Percentiles rank a stretch among this genome's conserved stretches.
Conservation (phyloP, 2,888 invertebrate species). For the Myopa testacea region DNA sequence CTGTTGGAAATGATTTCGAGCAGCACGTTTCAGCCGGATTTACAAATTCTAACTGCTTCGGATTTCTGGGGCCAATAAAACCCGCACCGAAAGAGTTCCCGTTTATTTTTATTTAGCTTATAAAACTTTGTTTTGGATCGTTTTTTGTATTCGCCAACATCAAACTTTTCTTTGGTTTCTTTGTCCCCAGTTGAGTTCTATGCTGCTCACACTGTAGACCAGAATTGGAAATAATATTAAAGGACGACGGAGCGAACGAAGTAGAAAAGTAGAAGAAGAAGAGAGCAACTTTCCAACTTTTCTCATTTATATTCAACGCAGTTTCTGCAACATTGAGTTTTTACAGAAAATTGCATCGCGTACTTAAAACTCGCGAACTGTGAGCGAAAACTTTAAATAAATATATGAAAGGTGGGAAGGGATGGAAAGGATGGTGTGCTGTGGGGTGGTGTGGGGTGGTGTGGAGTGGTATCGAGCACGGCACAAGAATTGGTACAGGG, state of each 20-base stretch:
- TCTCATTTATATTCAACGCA: constrained; percentile 64
- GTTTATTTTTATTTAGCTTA: constrained; percentile 27
- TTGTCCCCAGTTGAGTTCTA: background rate
- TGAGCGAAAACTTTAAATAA: constrained; percentile 33
- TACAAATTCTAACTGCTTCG: constrained; percentile 8
- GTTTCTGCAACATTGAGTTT: constrained; percentile 62
- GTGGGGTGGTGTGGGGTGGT: background rate
- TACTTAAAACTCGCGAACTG: constrained; percentile 17
- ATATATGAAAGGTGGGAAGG: constrained; percentile 5
- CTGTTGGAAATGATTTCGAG: background rate
- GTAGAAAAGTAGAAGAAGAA: constrained; percentile 38
- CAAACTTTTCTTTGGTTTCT: constrained; percentile 14
- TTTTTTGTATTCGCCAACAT: constrained; percentile 14
- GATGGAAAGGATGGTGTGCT: background rate
- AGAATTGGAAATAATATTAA: constrained; percentile 6
- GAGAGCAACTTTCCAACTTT: constrained; percentile 57
- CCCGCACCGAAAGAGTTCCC: background rate
- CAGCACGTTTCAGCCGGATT: constrained; percentile 14
- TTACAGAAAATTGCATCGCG: constrained; percentile 47
- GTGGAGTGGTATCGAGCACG: background rate
- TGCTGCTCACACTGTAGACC: constrained; percentile 7
- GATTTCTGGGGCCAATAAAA: constrained; percentile 25
- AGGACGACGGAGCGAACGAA: background rate
- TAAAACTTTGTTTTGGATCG: constrained; percentile 26
- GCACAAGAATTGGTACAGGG: background rate